phyloP scores from a whole-genome alignment of 2,888 invertebrate species.

The Caenorhabditis doughertyi region DNA sequence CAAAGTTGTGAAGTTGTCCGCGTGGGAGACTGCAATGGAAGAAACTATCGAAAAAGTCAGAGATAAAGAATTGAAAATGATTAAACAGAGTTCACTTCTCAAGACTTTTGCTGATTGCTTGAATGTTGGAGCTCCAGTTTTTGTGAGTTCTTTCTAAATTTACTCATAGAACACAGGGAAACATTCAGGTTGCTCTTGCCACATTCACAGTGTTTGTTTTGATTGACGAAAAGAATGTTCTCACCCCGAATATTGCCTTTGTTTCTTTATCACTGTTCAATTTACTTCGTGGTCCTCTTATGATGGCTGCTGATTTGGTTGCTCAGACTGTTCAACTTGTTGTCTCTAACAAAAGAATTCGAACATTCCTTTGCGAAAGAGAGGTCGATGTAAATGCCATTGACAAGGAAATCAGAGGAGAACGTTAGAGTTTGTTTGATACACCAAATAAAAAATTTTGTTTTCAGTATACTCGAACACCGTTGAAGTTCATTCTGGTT shows the following conservation, averaged over 20 bases:
- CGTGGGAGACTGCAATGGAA: constrained; percentile 84
- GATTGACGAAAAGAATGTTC: constrained; percentile 73
- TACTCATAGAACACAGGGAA: background rate
- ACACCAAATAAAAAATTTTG: no score
- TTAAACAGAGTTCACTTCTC: constrained; percentile 76
- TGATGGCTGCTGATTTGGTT: constrained; percentile 84
- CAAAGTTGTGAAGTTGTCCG: constrained; percentile 86
- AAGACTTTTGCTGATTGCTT: constrained; percentile 78
- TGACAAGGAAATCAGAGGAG: constrained; percentile 63
- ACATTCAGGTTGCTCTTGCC: constrained; percentile 77
- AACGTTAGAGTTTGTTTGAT: constrained; percentile 62
- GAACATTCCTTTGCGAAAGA: constrained; percentile 76
- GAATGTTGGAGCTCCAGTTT: constrained; percentile 80
- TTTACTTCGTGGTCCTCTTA: constrained; percentile 85
- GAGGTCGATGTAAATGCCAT: constrained; percentile 64
- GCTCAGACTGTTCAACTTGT: constrained; percentile 80
- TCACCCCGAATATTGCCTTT: constrained; percentile 87
- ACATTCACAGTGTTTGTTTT: constrained; percentile 79
- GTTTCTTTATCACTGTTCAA: constrained; percentile 98
- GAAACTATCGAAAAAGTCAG: constrained; percentile 70
- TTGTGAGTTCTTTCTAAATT: constrained; percentile 67
- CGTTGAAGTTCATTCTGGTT: constrained; percentile 64
- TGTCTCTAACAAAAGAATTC: constrained; percentile 79
- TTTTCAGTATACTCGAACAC: constrained; percentile 63
- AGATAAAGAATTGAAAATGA: constrained; percentile 65